Evolutionary conservation across 2,888 invertebrate species (phyloP).

Genomic region (Galerucella calmariensis): DNA sequence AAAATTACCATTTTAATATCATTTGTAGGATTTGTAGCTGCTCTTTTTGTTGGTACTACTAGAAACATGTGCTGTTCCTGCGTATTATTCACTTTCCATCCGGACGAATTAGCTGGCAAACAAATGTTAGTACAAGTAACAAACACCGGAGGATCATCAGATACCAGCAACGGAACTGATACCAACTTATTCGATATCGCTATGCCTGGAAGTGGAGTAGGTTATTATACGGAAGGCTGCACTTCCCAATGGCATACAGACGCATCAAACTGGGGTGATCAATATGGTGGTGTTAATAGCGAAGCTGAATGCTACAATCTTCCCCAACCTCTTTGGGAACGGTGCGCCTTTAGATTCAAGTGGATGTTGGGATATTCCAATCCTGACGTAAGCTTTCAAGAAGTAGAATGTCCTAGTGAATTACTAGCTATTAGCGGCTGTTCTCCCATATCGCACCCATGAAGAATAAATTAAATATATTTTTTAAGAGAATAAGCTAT

Average conservation of each 20-base stretch:
- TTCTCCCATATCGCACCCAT: slow-evolving; percentile 18
- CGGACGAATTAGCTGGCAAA: slow-evolving; percentile 42
- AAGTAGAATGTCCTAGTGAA: slow-evolving; percentile 36
- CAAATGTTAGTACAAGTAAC: slow-evolving; percentile 48
- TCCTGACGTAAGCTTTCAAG: slow-evolving; percentile 24
- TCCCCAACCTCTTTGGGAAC: slow-evolving; percentile 41
- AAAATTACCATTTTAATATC: neutral
- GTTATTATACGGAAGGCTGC: slow-evolving; percentile 45
- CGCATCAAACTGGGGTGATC: slow-evolving; percentile 45
- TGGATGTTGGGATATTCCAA: slow-evolving; percentile 35
- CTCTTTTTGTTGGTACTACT: slow-evolving; percentile 40
- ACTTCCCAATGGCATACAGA: slow-evolving; percentile 47
- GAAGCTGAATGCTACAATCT: slow-evolving; percentile 45
- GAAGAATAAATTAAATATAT: neutral
- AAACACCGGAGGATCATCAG: slow-evolving; percentile 42
- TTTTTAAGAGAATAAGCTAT: neutral
- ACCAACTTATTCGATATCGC: slow-evolving; percentile 31
- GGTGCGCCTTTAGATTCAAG: slow-evolving; percentile 44
- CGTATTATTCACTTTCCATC: slow-evolving; percentile 42
- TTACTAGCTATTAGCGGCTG: slow-evolving; percentile 29
- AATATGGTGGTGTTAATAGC: slow-evolving; percentile 47
- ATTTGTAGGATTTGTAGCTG: slow-evolving; percentile 43
- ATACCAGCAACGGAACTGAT: too few species aligned
- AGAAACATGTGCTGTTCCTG: slow-evolving; percentile 49
- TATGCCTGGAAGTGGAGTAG: slow-evolving; percentile 33